Evolutionary conservation across 2,113 vertebrate genomes (phyloP).

Genomic region (Herpetotheres cachinnans): DNA sequence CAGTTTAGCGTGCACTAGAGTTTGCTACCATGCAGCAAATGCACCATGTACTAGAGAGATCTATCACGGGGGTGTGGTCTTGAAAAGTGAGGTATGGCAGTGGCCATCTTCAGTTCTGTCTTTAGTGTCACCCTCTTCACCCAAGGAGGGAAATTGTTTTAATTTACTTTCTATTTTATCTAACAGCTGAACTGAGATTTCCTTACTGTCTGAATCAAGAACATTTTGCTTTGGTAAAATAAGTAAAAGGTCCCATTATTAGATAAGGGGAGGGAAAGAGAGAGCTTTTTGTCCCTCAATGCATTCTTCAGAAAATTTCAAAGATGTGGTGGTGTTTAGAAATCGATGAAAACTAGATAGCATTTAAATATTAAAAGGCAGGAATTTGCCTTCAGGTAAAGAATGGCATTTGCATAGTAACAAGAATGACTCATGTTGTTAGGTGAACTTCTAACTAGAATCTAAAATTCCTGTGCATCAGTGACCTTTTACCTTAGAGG

Average conservation of each 20-base stretch:
- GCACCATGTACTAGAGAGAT: not conserved
- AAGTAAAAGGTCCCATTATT: not conserved
- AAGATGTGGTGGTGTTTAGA: constrained; percentile 57
- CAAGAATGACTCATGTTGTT: constrained; percentile 62
- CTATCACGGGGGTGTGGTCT: not conserved
- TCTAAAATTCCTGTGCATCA: constrained; percentile 42
- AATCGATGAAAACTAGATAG: constrained; percentile 58
- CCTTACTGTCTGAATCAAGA: not conserved
- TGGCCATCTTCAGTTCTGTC: not conserved
- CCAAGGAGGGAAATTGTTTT: not conserved
- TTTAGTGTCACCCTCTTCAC: not conserved
- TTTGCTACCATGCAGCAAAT: not conserved
- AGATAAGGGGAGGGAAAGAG: not conserved
- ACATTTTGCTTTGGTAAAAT: not conserved
- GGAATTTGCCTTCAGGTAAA: constrained; percentile 68
- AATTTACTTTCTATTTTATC: not conserved
- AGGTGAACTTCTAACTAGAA: constrained; percentile 67
- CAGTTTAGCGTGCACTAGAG: not conserved
- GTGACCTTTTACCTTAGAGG: constrained; percentile 32
- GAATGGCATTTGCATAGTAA: constrained; percentile 75
- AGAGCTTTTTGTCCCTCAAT: not conserved
- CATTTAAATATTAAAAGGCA: constrained; percentile 75
- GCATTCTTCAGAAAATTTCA: constrained; percentile 52
- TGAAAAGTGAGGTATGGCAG: not conserved
- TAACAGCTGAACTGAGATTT: not conserved